Evolutionary conservation across 2,113 vertebrate genomes (phyloP), one percentile per base, ranked within the genome.

Genomic region (Excalfactoria chinensis): DNA sequence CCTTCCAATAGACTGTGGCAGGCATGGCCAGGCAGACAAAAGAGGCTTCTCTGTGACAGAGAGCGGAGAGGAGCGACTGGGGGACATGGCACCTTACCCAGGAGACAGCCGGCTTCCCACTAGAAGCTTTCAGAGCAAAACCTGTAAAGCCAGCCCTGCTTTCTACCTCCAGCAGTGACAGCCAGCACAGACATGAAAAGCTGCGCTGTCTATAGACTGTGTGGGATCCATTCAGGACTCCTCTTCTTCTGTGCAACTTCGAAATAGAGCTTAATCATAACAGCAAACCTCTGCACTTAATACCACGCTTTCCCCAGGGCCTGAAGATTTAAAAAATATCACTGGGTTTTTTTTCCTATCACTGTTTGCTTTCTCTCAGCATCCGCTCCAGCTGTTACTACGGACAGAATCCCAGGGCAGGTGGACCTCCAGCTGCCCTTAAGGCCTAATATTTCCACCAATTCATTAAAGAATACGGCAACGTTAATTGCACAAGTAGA

Each of bases 1-100:
- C 98, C 98, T 99, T 99, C 98, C 98, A 98, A 99, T 98, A 96
- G 98, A 98, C 98, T 98, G 98, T 98, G 98, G 98, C 97, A 94
- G 96, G 93, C 81, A 86, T 32, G 86, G 86, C 41, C 4, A 4
- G 67, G 84, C 89, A 96, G 92, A 97, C 97, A 97, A 97, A 96
- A 95, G 92, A 86, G 86, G 84, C 66, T 93, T 77, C 87, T 55
- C 92, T 49, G 32, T 0, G 12, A 66, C 51, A 58, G 79, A 74
- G 94, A 86, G 46, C 1, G 4, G 75, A 70, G 62, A 64, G 0
- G 30, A 85, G 80, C 1, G 8, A 18, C 72, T 48, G 28, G 77
- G 71, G n/a, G 79, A 86, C 7, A 2, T 21, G 5, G 84, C 53
- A 84, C 68, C 88, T 97, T 28, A 14, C 7, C 23, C 55, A 58